These are phyloP conservation scores for Sogatella furcifera DNA, from an alignment of 1,140 invertebrate genomes.

Conservation along the genomic window DNA sequence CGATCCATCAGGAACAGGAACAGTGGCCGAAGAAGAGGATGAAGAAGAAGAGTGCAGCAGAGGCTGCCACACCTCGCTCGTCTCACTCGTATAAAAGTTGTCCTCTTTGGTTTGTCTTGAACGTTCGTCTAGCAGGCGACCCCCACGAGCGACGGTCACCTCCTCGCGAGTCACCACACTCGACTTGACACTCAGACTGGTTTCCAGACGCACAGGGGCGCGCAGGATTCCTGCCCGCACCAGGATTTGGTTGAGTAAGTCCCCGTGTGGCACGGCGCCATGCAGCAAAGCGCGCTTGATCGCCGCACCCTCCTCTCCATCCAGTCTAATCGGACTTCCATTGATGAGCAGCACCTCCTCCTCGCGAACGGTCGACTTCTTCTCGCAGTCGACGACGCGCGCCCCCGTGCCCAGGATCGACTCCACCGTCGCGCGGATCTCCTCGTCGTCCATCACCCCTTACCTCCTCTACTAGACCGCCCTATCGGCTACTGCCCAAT, in stretches of 20 bases:
- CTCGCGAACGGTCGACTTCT: slow-evolving; percentile 56
- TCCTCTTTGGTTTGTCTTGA: slow-evolving; percentile 61
- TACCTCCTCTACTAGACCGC: too few species aligned
- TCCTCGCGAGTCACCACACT: slow-evolving; percentile 61
- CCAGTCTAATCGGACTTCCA: slow-evolving; percentile 55
- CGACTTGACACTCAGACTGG: slow-evolving; percentile 59
- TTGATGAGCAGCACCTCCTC: slow-evolving; percentile 65
- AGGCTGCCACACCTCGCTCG: slow-evolving; percentile 58
- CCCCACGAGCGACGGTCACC: slow-evolving; percentile 54
- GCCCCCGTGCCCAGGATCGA: slow-evolving; percentile 61
- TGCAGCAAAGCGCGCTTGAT: slow-evolving; percentile 58
- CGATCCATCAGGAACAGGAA: neutral
- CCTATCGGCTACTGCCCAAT: too few species aligned
- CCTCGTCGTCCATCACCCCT: slow-evolving; percentile 52
- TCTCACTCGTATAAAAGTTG: slow-evolving; percentile 55
- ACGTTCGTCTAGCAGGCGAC: slow-evolving; percentile 57
- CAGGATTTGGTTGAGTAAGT: slow-evolving; percentile 58
- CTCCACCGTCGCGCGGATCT: slow-evolving; percentile 67
- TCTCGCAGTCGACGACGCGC: slow-evolving; percentile 64
- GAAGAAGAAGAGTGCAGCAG: slow-evolving; percentile 7
- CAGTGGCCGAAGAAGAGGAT: slow-evolving; percentile 1
- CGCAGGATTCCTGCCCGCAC: slow-evolving; percentile 39
- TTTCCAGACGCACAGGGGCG: slow-evolving; percentile 59
- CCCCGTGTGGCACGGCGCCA: slow-evolving; percentile 58
- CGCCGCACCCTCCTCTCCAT: slow-evolving; percentile 54